These are phyloP conservation scores for Tetragonula carbonaria DNA, from an alignment of 2,888 invertebrate species.

Conservation along the genomic window DNA sequence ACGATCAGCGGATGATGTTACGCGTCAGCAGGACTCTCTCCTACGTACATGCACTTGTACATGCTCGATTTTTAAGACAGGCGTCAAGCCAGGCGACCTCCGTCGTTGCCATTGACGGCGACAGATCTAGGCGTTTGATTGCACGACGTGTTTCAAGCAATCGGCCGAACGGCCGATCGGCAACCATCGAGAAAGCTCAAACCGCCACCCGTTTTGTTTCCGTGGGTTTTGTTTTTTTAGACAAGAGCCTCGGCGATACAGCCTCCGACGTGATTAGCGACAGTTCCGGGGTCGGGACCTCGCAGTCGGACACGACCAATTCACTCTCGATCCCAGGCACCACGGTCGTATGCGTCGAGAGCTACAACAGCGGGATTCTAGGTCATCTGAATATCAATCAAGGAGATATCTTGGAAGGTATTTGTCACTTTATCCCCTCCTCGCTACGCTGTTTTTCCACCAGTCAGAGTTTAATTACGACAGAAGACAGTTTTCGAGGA, in stretches of 20 bases:
- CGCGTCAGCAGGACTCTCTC: conserved; percentile 27
- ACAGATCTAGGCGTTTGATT: conserved; percentile 50
- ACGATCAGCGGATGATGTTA: conserved; percentile 12
- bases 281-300: conserved; percentile 95
- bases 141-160: conserved; percentile 60
- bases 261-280: conserved; percentile 95
- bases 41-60: background rate
- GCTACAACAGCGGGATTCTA: conserved; percentile 89
- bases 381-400: conserved; percentile 93
- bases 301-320: conserved; percentile 92
- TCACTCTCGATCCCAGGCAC: conserved; percentile 92
- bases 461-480: too few relatives aligned
- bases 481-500: too few relatives aligned
- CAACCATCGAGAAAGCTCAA: background rate
- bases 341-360: conserved; percentile 94
- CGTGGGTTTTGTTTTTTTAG: conserved; percentile 85
- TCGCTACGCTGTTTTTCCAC: too few relatives aligned
- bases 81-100: conserved; percentile 50
- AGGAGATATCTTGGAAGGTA: conserved; percentile 96
- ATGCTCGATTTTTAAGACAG: conserved; percentile 7
- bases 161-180: background rate
- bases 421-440: background rate
- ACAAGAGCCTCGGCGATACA: conserved; percentile 95
- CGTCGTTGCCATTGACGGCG: conserved; percentile 8
- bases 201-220: conserved; percentile 40